phyloP scores from a whole-genome alignment of 2,888 invertebrate genomes.

The Drosophila merina region DNA sequence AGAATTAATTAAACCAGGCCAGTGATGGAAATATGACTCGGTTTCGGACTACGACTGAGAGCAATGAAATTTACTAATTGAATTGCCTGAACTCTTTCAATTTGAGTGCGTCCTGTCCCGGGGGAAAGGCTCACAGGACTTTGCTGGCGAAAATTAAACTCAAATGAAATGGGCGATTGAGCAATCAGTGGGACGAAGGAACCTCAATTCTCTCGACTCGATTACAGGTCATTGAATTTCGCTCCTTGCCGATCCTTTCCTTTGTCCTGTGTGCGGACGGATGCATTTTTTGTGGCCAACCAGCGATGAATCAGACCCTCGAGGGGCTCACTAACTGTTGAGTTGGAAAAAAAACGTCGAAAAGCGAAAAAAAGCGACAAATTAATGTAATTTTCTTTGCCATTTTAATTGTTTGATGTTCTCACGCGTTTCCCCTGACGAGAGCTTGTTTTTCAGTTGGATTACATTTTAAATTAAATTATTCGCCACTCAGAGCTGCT shows the following conservation, averaged over 20 bases:
- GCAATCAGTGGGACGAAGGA: constrained; percentile 25
- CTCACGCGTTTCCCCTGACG: neutral
- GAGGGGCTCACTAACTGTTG: neutral
- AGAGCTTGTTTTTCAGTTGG: constrained; percentile 22
- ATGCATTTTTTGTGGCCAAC: constrained; percentile 20
- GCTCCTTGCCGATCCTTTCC: neutral
- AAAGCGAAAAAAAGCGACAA: neutral
- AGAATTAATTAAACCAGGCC: constrained; percentile 36
- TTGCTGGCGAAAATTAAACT: constrained; percentile 36
- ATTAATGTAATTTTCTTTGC: constrained; percentile 6
- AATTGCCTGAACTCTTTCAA: constrained; percentile 22
- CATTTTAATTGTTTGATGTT: constrained; percentile 11
- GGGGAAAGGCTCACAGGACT: constrained; percentile 6
- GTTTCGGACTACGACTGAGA: constrained; percentile 10
- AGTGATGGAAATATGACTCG: constrained; percentile 29
- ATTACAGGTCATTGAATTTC: constrained; percentile 30
- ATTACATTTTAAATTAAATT: constrained; percentile 38
- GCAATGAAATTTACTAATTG: constrained; percentile 36
- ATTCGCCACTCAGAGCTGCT: constrained; percentile 10
- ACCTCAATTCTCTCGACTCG: constrained; percentile 22
- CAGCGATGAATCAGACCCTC: constrained; percentile 5
- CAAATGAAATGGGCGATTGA: constrained; percentile 39
- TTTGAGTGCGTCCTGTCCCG: constrained; percentile 21
- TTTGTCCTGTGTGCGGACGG: neutral
- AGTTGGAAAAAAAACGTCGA: constrained; percentile 1